Evolutionary conservation across 2,113 vertebrate species (phyloP).

Genomic region (Vombatus ursinus): DNA sequence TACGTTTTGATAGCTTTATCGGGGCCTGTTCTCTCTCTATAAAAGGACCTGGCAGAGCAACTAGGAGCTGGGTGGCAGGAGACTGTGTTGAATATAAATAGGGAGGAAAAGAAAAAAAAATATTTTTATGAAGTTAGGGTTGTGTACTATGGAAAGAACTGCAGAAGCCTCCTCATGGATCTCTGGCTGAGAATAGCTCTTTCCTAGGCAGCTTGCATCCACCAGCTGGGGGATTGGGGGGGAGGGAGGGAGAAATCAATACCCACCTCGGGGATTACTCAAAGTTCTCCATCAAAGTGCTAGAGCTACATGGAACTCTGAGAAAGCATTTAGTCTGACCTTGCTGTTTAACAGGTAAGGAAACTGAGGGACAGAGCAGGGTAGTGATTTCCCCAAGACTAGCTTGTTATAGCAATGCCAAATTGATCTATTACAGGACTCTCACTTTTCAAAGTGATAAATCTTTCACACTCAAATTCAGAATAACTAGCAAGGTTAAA

Average conservation of each 20-base stretch:
- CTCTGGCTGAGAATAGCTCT: neutral
- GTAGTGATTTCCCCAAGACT: rapidly evolving
- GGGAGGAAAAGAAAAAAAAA: neutral
- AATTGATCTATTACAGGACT: neutral
- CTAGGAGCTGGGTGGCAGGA: neutral
- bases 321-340: neutral
- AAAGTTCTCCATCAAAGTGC: neutral
- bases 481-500: neutral
- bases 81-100: neutral
- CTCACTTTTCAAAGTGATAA: neutral
- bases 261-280: neutral
- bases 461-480: neutral
- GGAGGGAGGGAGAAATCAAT: neutral
- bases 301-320: neutral
- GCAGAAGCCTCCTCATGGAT: neutral
- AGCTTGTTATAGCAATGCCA: neutral
- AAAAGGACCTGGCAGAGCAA: neutral
- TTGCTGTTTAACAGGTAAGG: neutral
- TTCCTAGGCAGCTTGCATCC: neutral
- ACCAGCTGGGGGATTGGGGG: neutral
- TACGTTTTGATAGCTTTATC: neutral
- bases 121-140: neutral
- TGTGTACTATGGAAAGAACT: neutral
- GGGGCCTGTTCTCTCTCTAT: neutral
- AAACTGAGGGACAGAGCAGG: neutral